A percentile compares a stretch with the other conserved stretches of the same genome.
phyloP scores from a whole-genome alignment of 2,888 invertebrate genomes.

The Trissoscelio sp. region DNA sequence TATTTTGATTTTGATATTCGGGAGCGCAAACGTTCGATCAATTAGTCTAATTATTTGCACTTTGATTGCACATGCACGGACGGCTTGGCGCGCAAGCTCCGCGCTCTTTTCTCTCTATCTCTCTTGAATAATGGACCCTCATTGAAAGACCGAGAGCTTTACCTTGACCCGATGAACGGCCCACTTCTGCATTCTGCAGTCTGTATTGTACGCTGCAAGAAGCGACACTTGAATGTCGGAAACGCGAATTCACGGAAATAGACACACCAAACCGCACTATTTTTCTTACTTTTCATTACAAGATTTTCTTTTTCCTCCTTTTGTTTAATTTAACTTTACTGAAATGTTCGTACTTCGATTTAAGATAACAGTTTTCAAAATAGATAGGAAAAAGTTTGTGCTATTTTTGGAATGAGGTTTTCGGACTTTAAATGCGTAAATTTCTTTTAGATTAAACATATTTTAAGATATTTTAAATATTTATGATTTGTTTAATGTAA shows the following conservation, averaged over 20 bases:
- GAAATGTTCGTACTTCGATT: too few relatives aligned
- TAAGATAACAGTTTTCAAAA: too few relatives aligned
- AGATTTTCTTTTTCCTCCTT: neutral
- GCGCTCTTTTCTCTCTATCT: conserved; percentile 32
- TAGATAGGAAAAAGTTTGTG: too few relatives aligned
- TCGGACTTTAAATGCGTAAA: too few relatives aligned
- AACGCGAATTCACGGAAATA: conserved; percentile 42
- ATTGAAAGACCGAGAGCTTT: conserved; percentile 53
- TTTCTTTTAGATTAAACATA: too few relatives aligned
- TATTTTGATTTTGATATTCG: too few relatives aligned
- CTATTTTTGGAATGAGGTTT: too few relatives aligned
- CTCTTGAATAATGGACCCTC: conserved; percentile 42
- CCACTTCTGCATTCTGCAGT: conserved; percentile 41
- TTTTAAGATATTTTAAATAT: too few relatives aligned
- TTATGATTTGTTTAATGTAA: too few relatives aligned
- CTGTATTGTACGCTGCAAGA: conserved; percentile 28
- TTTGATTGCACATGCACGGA: conserved; percentile 8
- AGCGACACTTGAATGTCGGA: conserved; percentile 35
- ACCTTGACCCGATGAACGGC: conserved; percentile 60
- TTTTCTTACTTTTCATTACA: neutral
- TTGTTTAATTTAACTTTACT: too few relatives aligned
- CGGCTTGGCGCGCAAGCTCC: conserved; percentile 36
- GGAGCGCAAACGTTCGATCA: too few relatives aligned
- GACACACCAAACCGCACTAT: neutral
- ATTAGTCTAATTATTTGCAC: conserved; percentile 46